These are phyloP conservation scores for Gymnopithys bicolor DNA, from an alignment of 2,797 vertebrate genomes.

Conservation along the genomic window DNA sequence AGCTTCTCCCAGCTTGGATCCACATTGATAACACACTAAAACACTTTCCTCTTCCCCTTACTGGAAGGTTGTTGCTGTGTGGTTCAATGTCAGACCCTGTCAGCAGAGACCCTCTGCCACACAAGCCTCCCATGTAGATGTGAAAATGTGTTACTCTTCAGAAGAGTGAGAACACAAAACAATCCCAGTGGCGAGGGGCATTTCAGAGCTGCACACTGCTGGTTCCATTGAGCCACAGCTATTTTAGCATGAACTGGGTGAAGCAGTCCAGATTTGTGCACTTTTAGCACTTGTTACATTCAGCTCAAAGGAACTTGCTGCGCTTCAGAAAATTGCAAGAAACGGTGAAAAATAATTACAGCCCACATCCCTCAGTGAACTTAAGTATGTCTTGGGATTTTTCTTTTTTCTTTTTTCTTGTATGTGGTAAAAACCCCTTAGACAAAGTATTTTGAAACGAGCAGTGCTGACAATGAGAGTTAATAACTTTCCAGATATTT, in stretches of 20 bases:
- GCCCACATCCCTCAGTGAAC: neutral
- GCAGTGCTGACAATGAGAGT: neutral
- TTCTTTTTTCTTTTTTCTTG: neutral
- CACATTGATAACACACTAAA: neutral
- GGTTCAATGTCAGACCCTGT: neutral
- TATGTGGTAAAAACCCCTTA: neutral
- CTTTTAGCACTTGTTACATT: slow-evolving; percentile 20
- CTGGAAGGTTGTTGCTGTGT: neutral
- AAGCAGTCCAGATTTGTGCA: neutral
- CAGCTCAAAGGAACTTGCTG: neutral
- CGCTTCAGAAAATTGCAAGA: slow-evolving; percentile 33
- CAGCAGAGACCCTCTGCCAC: slow-evolving; percentile 35
- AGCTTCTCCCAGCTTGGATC: neutral
- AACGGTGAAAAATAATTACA: neutral
- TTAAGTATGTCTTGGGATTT: neutral
- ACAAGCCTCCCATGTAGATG: neutral
- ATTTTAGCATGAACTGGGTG: neutral
- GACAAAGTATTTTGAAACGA: slow-evolving; percentile 11
- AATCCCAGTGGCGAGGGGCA: slow-evolving; percentile 38
- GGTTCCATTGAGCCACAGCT: neutral
- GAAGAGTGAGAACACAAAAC: slow-evolving; percentile 60
- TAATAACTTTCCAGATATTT: slow-evolving; percentile 26
- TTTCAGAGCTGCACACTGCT: slow-evolving; percentile 13
- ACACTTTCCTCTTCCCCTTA: neutral
- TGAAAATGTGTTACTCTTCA: slow-evolving; percentile 52